Evolutionary conservation across 2,888 invertebrate species (phyloP), one percentile per base, ranked within the genome.

Genomic region (Drosophila suboccidentalis): DNA sequence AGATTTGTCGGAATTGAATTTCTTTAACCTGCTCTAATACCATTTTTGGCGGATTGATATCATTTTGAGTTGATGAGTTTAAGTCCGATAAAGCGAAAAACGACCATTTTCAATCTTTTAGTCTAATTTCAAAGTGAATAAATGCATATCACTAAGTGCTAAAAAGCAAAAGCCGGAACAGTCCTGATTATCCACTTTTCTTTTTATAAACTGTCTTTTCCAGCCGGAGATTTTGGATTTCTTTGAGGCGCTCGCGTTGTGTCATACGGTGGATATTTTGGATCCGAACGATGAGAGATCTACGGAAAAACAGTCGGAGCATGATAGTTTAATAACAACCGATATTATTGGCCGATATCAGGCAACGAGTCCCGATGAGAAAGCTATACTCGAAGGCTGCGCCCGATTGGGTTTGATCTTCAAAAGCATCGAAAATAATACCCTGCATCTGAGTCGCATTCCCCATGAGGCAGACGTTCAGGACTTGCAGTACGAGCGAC

Each of bases 331-430:
- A 4, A 68, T 66, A 53, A 17, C 34, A 0, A 50, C 26, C 2
- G 55, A 53, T 10, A 70, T 76, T 17, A 43, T 60, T 15, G 61
- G 60, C 10, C 53, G 73, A 65, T 96, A 95, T 82, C 96, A 97
- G 92, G 97, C 96, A 4, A 96, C 97, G n/a, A 98, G 98, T 89
- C 98, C 98, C 0, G 98, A 98, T 92, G 98, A 98, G 90, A 98
- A 98, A 80, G 98, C 98, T 0, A 93, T 98, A 10, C 96, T 98
- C 0, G 97, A 98, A 91, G 97, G 97, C 1, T 96, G 97, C 11
- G 96, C 96, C 72, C 95, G 96, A 93, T 95, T 95, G 22, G 96
- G 96, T 0, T 94, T 96, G 6, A 94, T 95, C 1, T 94, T 96
- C 69, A 93, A 95, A 6, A 95, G 95, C 0, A 94, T 96, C 66